Conservation (phyloP, 2,797 vertebrate genomes). For the Amblyraja radiata region DNA sequence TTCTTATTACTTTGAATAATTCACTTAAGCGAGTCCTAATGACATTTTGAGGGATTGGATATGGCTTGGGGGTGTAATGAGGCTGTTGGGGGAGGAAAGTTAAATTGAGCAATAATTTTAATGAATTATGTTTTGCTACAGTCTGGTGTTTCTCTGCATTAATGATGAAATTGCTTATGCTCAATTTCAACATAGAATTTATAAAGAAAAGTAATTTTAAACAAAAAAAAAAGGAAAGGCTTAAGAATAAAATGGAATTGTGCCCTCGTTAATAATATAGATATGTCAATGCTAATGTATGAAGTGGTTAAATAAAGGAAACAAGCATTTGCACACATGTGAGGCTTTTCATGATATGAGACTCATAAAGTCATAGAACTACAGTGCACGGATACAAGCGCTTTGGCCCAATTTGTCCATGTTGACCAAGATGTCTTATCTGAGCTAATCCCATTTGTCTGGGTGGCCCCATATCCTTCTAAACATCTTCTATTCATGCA, state of each 20-base stretch:
- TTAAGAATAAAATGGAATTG: not conserved
- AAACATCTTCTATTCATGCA: too few relatives aligned
- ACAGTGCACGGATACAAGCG: too few relatives aligned
- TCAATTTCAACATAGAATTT: not conserved
- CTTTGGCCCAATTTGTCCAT: too few relatives aligned
- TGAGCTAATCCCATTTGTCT: too few relatives aligned
- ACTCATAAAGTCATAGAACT: too few relatives aligned
- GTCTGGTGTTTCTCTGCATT: not conserved
- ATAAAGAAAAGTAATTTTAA: not conserved
- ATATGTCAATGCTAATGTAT: not conserved
- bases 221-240: not conserved
- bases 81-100: not conserved
- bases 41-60: not conserved
- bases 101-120: not conserved
- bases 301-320: not conserved
- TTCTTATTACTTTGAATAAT: not conserved
- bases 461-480: too few relatives aligned
- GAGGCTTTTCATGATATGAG: not conserved
- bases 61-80: not conserved
- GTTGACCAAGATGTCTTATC: too few relatives aligned
- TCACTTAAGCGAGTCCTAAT: not conserved
- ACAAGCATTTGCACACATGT: not conserved
- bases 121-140: not conserved
- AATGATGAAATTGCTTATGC: not conserved
- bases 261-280: not conserved